Evolutionary conservation across 2,888 invertebrate species (phyloP).

Genomic region (Azorinus chamasolen): DNA sequence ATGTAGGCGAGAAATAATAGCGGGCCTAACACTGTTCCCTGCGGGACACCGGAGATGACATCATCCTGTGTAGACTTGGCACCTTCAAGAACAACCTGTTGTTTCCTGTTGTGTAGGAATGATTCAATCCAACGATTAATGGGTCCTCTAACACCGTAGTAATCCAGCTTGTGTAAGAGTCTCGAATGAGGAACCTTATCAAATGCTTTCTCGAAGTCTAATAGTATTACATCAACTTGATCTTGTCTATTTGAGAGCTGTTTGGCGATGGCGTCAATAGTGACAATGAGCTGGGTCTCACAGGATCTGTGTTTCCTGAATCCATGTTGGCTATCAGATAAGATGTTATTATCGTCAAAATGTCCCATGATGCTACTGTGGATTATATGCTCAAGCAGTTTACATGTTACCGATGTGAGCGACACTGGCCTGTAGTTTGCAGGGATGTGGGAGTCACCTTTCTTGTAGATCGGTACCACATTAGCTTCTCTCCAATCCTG

Average conservation of each 20-base stretch:
- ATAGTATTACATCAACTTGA: neutral
- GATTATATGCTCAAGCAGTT: no score
- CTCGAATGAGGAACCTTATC: slow-evolving; percentile 2
- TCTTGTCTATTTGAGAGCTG: slow-evolving; percentile 4
- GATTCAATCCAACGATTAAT: slow-evolving; percentile 1
- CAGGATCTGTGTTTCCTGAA: no score
- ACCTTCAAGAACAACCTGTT: no score
- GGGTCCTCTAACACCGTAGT: slow-evolving; percentile 6
- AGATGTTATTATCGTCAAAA: no score
- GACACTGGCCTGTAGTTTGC: no score
- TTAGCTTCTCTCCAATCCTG: slow-evolving; percentile 42
- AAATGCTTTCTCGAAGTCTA: slow-evolving; percentile 8
- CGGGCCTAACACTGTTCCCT: slow-evolving; percentile 3
- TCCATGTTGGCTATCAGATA: no score
- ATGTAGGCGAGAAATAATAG: neutral
- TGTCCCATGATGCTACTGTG: no score
- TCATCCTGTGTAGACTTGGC: slow-evolving; percentile 1
- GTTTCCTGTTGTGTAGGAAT: no score
- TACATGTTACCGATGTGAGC: no score
- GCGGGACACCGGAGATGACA: slow-evolving; percentile 3
- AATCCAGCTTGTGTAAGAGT: neutral
- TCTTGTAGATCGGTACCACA: slow-evolving; percentile 12
- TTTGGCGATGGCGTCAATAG: neutral
- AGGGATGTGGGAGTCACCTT: slow-evolving; percentile 5
- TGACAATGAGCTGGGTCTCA: no score